These are phyloP conservation scores for Spisula solida DNA, from an alignment of 2,888 invertebrate genomes.

Conservation along the genomic window DNA sequence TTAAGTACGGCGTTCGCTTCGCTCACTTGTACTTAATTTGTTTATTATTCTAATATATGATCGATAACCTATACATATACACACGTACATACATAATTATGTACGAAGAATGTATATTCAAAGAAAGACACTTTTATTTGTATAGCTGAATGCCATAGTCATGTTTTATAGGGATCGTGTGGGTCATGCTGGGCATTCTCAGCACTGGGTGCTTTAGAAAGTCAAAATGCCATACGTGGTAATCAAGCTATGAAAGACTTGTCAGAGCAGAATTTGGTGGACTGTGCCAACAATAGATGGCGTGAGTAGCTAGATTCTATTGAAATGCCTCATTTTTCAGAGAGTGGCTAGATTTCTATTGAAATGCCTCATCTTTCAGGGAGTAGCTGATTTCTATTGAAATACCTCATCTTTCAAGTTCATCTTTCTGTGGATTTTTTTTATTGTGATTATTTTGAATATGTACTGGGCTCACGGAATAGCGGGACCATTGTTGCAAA, in stretches of 20 bases:
- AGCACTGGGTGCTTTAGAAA: conserved; percentile 47
- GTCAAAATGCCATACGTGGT: conserved; percentile 14
- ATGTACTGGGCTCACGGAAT: too few species aligned
- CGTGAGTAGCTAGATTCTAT: neutral
- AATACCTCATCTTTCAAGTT: too few species aligned
- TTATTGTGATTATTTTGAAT: neutral
- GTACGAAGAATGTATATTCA: too few species aligned
- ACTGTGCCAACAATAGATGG: conserved; percentile 28
- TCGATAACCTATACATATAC: too few species aligned
- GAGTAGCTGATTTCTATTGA: too few species aligned
- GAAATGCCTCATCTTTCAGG: neutral
- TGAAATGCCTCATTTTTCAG: neutral
- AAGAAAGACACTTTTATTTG: too few species aligned
- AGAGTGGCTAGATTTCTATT: neutral
- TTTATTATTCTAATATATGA: too few species aligned
- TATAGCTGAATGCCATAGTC: too few species aligned
- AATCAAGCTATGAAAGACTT: neutral
- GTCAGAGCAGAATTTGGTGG: conserved; percentile 48
- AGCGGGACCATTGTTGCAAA: too few species aligned
- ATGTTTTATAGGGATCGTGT: conserved; percentile 37
- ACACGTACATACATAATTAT: too few species aligned
- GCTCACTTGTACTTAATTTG: too few species aligned
- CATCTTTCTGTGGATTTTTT: neutral
- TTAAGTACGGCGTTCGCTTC: too few species aligned
- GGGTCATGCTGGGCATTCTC: conserved; percentile 57